Base-by-base conservation (phyloP, 2,888 invertebrate species). In the Oscheius sp. region DNA sequence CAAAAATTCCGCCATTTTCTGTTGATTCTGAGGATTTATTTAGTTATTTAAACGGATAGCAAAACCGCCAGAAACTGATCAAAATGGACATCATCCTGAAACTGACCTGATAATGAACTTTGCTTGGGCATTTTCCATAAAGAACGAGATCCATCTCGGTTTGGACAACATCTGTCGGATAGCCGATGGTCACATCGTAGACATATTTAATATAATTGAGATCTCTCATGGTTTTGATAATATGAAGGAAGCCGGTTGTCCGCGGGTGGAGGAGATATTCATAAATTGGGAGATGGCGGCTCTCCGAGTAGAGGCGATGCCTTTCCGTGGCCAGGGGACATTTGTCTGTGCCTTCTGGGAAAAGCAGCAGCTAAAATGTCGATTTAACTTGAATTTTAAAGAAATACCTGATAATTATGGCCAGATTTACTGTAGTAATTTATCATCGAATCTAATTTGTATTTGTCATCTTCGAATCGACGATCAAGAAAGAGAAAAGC, bases 311-410 rank as follows among this genome's bases (percentile, higher is more conserved):
- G 78, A 90, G 90, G 84, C 93, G 92, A 80, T 94, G 94, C 52
- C 92, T 92, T 23, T 89, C 90, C 81, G 92, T 92, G 66, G 93
- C 94, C 21, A 91, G 90, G 27, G 91, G 90, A 41, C 93, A 93
- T 73, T 94, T 90, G 89, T 95, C 94, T 0, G 95, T 95, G 13
- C 95, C 95, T 90, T 95, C 95, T 0, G 95, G 95, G 87, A 93
- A 93, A 78, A 95, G 90, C 45, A 95, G 90, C 55, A 95, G 89
- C 90, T 94, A 92, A 35, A 35, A 9, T 3, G 35, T 35, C 3
- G 35, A 9, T n/a, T n/a, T n/a, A 35, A 35, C 9, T 9, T 35
- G 35, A 3, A 6, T 3, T 35, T 35, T 35, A 35, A 35, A 35
- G 35, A 9, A 35, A 9, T 35, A 35, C 35, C 35, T 90, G 89